Percentiles rank a stretch among this genome's conserved stretches.
These are phyloP conservation scores for Panopea generosa DNA, from an alignment of 2,888 invertebrate genomes.

Conservation along the genomic window DNA sequence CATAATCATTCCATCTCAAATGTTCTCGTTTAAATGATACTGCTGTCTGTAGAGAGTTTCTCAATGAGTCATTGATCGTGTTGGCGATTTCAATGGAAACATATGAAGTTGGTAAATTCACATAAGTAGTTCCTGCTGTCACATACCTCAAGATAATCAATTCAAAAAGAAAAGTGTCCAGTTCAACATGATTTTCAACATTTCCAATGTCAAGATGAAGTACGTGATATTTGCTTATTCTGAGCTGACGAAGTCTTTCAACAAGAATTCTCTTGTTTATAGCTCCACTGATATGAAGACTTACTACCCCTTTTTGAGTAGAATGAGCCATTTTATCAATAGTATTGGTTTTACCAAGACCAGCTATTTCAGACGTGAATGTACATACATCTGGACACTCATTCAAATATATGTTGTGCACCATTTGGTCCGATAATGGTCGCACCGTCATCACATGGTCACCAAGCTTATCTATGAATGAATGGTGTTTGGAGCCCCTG, in stretches of 20 bases:
- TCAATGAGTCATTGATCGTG: slow-evolving; percentile 59
- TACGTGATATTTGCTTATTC: slow-evolving; percentile 39
- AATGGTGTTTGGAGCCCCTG: slow-evolving; percentile 63
- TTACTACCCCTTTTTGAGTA: slow-evolving; percentile 24
- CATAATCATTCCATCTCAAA: slow-evolving; percentile 57
- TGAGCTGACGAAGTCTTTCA: slow-evolving; percentile 30
- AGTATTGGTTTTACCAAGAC: slow-evolving; percentile 65
- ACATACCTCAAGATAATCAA: slow-evolving; percentile 61
- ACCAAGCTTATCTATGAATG: slow-evolving; percentile 58
- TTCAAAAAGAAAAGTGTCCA: slow-evolving; percentile 71
- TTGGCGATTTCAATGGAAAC: slow-evolving; percentile 70
- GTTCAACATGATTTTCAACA: slow-evolving; percentile 47
- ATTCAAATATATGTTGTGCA: slow-evolving; percentile 26
- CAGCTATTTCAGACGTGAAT: slow-evolving; percentile 62
- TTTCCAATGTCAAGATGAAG: slow-evolving; percentile 70
- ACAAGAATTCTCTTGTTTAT: slow-evolving; percentile 50
- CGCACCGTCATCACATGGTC: slow-evolving; percentile 26
- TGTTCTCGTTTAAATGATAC: slow-evolving; percentile 57
- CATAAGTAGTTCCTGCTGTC: slow-evolving; percentile 40
- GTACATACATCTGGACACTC: slow-evolving; percentile 51
- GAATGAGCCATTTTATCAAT: slow-evolving; percentile 43
- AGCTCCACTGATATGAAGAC: slow-evolving; percentile 70
- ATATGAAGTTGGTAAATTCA: slow-evolving; percentile 47
- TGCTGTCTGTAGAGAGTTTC: slow-evolving; percentile 63
- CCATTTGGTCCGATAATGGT: slow-evolving; percentile 38